phyloP scores from a whole-genome alignment of 2,888 invertebrate genomes.

The Rotaria socialis region DNA sequence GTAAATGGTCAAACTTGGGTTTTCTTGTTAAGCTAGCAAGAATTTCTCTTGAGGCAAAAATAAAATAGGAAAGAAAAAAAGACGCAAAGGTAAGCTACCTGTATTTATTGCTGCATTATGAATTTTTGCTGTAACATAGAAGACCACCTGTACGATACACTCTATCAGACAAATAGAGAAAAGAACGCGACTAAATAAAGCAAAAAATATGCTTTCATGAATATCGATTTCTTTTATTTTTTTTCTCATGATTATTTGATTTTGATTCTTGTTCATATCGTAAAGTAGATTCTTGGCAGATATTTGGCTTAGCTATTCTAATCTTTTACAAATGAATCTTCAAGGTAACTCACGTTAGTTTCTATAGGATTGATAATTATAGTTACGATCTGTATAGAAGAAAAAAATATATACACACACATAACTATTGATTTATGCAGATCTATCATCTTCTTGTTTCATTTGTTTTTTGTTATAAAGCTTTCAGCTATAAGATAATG shows the following conservation, averaged over 20 bases:
- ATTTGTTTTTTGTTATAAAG: too few relatives aligned
- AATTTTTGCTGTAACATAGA: not conserved
- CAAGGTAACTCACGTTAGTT: not conserved
- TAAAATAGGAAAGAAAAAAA: not conserved
- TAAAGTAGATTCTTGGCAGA: not conserved
- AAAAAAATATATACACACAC: not conserved
- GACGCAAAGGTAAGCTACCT: not conserved
- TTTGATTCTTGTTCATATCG: not conserved
- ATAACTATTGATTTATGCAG: too few relatives aligned
- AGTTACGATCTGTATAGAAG: not conserved
- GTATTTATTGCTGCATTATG: not conserved
- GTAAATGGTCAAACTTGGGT: not conserved
- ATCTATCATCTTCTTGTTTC: too few relatives aligned
- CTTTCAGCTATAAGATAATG: not conserved
- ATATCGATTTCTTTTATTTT: not conserved
- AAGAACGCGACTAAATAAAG: not conserved
- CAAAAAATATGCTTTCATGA: not conserved
- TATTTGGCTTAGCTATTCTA: not conserved
- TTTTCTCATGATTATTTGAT: not conserved
- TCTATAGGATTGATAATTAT: not conserved
- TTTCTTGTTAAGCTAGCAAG: too few relatives aligned
- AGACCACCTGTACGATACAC: not conserved
- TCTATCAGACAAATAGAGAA: not conserved
- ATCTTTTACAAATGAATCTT: not conserved
- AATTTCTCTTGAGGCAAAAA: not conserved